These are phyloP conservation scores for Tinea trinotella DNA, from an alignment of 2,888 invertebrate species.

Conservation along the genomic window DNA sequence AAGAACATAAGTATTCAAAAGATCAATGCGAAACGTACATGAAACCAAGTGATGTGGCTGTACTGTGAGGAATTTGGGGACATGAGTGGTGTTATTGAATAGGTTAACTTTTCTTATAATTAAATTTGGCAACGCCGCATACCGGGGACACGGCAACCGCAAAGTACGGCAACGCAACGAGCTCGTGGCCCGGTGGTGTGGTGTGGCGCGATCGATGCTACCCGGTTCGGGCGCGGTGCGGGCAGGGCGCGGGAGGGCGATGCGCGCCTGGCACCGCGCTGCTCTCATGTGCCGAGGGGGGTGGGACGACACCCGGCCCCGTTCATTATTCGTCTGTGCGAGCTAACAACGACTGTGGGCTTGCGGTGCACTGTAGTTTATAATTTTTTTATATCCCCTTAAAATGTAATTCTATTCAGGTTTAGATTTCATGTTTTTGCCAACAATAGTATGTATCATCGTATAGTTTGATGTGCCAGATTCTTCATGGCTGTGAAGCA, in stretches of 20 bases:
- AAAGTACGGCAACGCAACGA: slow-evolving; percentile 20
- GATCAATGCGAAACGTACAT: too few species aligned
- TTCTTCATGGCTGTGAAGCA: neutral
- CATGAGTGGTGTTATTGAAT: neutral
- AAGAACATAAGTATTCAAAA: too few species aligned
- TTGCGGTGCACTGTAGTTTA: slow-evolving; percentile 11
- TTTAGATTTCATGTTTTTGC: neutral
- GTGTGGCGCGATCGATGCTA: slow-evolving; percentile 6
- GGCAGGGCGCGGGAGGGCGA: slow-evolving; percentile 27
- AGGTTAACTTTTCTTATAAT: slow-evolving; percentile 6
- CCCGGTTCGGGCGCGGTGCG: slow-evolving; percentile 26
- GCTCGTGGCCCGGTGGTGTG: slow-evolving; percentile 4
- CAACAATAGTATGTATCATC: neutral
- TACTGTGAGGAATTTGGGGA: too few species aligned
- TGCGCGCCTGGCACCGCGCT: slow-evolving; percentile 29
- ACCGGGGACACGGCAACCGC: slow-evolving; percentile 18
- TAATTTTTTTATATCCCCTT: neutral
- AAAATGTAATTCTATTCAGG: neutral
- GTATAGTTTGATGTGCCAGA: neutral
- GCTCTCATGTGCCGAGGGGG: slow-evolving; percentile 1
- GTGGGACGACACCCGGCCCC: neutral
- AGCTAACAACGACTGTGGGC: slow-evolving; percentile 18
- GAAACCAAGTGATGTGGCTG: too few species aligned
- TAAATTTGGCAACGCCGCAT: slow-evolving; percentile 20
- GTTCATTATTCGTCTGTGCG: slow-evolving; percentile 20